Evolutionary conservation across 2,113 vertebrate species (phyloP), one percentile per base, ranked within the genome.

Genomic region (Myrmecobius fasciatus): DNA sequence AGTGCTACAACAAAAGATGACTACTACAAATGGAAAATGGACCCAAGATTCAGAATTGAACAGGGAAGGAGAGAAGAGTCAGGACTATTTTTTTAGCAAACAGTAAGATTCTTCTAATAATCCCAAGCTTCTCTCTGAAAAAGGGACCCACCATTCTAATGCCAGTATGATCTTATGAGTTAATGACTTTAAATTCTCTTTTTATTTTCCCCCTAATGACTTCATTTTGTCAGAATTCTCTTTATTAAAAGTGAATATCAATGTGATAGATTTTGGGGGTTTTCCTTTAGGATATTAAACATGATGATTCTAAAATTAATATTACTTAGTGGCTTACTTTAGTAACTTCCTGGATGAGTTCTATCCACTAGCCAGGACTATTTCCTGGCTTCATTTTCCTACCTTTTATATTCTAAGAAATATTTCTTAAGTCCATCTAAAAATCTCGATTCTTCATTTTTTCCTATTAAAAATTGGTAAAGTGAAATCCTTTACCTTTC

Each of bases 181-280:
- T 67, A 67, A 31, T 36, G 60, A 67, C 60, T 3, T 90, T 53
- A 75, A 95, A 51, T 51, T 46, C 7, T n/a, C 17, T 83, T 53
- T 92, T 67, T 0, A 90, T 92, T 94, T 67, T 75, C 48, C 88
- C 90, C 43, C 20, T 92, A 91, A 75, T 75, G 31, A 75, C 14
- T 89, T 46, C 26, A 90, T 88, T 94, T 90, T 67, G 53, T 89
- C 91, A 46, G 49, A 90, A 25, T 53, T 36, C 92, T 49, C 53
- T 94, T 90, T 51, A 92, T 43, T 75, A 83, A 92, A 90, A 92
- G 53, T 83, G 49, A 95, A 53, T 91, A 51, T 90, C 8, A 28
- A 11, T 67, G 43, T 89, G 24, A 91, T 53, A 89, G 48, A 43
- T 93, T 91, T 93, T 83, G 52, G 52, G 31, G 20, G 2, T 90